Evolutionary conservation across 2,888 invertebrate species (phyloP), one percentile per base, ranked within the genome.

Genomic region (Cheilosia grossa): DNA sequence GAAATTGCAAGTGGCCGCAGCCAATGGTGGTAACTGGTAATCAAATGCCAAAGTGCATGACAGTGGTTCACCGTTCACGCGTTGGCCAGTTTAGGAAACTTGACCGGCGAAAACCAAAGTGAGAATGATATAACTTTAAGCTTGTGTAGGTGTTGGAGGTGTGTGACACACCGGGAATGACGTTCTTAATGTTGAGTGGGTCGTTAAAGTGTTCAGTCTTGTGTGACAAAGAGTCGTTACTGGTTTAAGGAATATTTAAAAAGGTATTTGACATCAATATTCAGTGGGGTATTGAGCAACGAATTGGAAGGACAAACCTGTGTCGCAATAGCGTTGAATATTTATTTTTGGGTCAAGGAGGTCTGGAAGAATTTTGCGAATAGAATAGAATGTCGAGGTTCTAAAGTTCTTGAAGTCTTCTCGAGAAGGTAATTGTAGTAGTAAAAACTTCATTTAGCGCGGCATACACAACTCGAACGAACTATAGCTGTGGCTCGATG

Each of bases 21-120:
- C 4, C 6, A 9, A 33, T 54, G 27, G 27, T 7, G 6, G 27
- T 7, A 27, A n/a, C 9, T 2, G 30, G 33, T 24, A 24, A 51
- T 54, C 53, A 56, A 56, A 44, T 47, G 42, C 30, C 19, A 67
- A 33, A 67, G 42, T 54, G 42, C 10, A 37, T 37, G 37, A 13
- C 17, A 24, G 19, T 9, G 59, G 6, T 7, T 24, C 1, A 44
- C 21, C 42, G 6, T 7, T 24, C 1, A 44, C 21, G 19, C 13
- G 44, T 67, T 33, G 40, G 4, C 53, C 66, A 67, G 17, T 56
- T 69, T 69, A 9, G 69, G 69, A 30, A 54, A 67, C 56, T 30
- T 56, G 64, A 64, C 37, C 64, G 2, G 37, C 1, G 17, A 21
- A 24, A 51, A 40, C 0, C 24, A 56, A 58, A 17, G 9, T 37